Evolutionary conservation across 2,888 invertebrate species (phyloP).

Genomic region (Spialia ferax): DNA sequence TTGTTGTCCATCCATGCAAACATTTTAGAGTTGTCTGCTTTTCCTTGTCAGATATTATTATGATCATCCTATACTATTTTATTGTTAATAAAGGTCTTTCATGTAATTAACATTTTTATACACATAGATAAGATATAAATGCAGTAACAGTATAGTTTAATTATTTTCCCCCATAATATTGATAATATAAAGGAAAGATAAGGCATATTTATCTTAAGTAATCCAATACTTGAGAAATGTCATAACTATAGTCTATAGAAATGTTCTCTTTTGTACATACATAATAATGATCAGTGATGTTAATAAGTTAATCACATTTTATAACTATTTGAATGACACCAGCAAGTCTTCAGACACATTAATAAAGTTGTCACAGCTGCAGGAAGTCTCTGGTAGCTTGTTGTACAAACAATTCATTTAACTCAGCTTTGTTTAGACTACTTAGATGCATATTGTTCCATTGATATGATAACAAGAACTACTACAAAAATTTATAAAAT

Average conservation of each 20-base stretch:
- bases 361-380: not conserved
- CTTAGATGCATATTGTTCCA: not conserved
- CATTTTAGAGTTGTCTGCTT: too few species aligned
- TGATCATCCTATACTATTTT: too few species aligned
- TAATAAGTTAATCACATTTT: not conserved
- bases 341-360: not conserved
- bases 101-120: not conserved
- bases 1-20: too few species aligned
- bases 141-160: not conserved
- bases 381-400: conserved; percentile 29
- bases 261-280: too few species aligned
- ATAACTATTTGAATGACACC: not conserved
- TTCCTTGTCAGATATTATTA: too few species aligned
- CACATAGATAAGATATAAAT: conserved; percentile 5
- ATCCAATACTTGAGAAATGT: not conserved
- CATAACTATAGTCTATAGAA: too few species aligned
- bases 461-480: conserved; percentile 11
- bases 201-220: not conserved
- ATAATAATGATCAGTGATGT: too few species aligned
- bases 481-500: too few species aligned
- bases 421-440: conserved; percentile 19
- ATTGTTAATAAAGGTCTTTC: not conserved
- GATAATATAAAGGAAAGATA: conserved; percentile 12
- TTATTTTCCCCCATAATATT: conserved; percentile 5
- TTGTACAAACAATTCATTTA: conserved; percentile 22